Percentiles rank a stretch among this genome's conserved stretches.
Conservation (phyloP, 2,113 vertebrate genomes). For the Petaurus breviceps region DNA sequence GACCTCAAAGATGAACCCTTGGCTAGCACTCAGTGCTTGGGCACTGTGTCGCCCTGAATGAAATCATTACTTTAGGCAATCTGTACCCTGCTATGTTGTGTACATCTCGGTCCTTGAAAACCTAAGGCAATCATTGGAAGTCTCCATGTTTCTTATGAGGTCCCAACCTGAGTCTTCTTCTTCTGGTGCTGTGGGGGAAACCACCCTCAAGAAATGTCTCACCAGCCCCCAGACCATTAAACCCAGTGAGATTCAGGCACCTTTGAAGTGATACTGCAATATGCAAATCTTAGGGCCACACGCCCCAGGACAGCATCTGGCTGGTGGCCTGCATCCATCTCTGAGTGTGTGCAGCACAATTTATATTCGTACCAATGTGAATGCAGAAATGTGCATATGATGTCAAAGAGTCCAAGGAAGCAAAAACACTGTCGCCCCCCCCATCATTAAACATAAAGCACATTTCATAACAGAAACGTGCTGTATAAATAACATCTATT, state of each 20-base stretch:
- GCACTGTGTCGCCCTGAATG: too few relatives aligned
- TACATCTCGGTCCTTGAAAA: too few relatives aligned
- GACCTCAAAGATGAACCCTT: too few relatives aligned
- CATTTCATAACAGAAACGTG: constrained; percentile 66
- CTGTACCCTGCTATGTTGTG: too few relatives aligned
- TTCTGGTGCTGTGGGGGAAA: too few relatives aligned
- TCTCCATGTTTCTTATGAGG: too few relatives aligned
- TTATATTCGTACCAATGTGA: constrained; percentile 54
- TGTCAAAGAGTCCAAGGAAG: constrained; percentile 17
- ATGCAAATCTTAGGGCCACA: constrained; percentile 69
- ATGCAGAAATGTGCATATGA: constrained; percentile 18
- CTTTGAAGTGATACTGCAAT: constrained; percentile 15
- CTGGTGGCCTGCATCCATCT: constrained; percentile 41
- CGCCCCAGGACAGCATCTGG: constrained; percentile 20
- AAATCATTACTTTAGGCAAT: too few relatives aligned
- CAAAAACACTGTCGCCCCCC: not conserved
- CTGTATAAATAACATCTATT: constrained; percentile 61
- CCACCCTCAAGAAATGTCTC: too few relatives aligned
- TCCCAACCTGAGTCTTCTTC: too few relatives aligned
- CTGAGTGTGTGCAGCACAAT: constrained; percentile 63
- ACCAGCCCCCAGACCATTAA: constrained; percentile 46
- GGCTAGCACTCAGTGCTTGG: too few relatives aligned
- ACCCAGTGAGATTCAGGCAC: constrained; percentile 53
- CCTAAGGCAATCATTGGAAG: too few relatives aligned
- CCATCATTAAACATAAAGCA: constrained; percentile 57